phyloP scores from a whole-genome alignment of 2,888 invertebrate genomes.

The Drymonia ruficornis region DNA sequence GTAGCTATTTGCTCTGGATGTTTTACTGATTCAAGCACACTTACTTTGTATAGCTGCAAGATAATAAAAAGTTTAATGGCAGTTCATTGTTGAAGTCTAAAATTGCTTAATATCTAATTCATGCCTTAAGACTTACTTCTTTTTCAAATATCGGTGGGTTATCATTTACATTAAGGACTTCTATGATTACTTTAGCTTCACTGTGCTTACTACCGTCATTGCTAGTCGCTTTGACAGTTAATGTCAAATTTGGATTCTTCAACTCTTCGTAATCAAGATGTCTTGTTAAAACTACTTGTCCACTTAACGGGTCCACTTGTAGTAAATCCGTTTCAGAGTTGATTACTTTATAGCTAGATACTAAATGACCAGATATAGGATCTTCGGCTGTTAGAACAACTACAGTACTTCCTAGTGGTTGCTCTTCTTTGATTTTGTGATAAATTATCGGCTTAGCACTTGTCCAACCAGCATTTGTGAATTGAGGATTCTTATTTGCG shows the following conservation, averaged over 20 bases:
- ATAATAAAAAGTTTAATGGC: no score
- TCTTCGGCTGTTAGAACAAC: slow-evolving; percentile 89
- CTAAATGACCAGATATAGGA: slow-evolving; percentile 86
- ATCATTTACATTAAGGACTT: slow-evolving; percentile 91
- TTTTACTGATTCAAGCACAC: slow-evolving; percentile 88
- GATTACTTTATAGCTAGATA: slow-evolving; percentile 85
- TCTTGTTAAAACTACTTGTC: slow-evolving; percentile 89
- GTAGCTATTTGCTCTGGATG: slow-evolving; percentile 87
- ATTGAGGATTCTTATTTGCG: slow-evolving; percentile 90
- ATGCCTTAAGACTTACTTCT: slow-evolving; percentile 65
- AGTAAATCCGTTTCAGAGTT: slow-evolving; percentile 82
- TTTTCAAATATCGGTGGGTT: slow-evolving; percentile 90
- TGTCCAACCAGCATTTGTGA: slow-evolving; percentile 90
- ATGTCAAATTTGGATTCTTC: slow-evolving; percentile 82
- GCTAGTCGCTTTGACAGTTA: slow-evolving; percentile 84
- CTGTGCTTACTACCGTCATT: slow-evolving; percentile 84
- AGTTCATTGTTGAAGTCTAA: not conserved
- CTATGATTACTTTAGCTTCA: slow-evolving; percentile 88
- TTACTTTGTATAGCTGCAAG: slow-evolving; percentile 87
- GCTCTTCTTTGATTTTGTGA: slow-evolving; percentile 89
- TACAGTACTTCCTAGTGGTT: slow-evolving; percentile 89
- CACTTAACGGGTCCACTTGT: slow-evolving; percentile 87
- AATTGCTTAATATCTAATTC: not conserved
- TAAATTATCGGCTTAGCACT: slow-evolving; percentile 88
- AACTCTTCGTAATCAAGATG: slow-evolving; percentile 91